Evolutionary conservation across 2,888 invertebrate species (phyloP), one percentile per base, ranked within the genome.

Genomic region (Caenorhabditis becei): DNA sequence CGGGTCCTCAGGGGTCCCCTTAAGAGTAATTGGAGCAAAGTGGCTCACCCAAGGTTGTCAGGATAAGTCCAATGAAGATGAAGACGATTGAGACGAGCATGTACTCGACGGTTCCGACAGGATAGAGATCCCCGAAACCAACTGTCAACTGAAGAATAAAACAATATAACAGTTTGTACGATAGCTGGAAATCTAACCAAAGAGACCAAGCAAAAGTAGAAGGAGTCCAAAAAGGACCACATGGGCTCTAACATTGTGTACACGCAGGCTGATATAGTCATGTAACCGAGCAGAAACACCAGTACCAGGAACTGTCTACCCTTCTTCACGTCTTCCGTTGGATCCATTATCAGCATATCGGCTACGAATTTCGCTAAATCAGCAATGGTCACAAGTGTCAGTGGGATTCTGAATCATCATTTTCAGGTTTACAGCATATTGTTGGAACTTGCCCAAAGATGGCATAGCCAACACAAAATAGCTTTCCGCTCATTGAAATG

Each of bases 201-300:
- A 1, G 91, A 91, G 18, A 91, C 88, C 20, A 91, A 77, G 59
- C 88, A 89, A 66, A 90, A 91, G 77, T 91, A 91, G 78, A 91
- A 88, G 2, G 89, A 82, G 63, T 91, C 89, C 8, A 89, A 54
- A 56, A 88, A 88, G 8, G 83, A 83, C 91, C 91, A 91, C 32
- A 78, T 80, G 1, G 84, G 83, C 47, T 87, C 86, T n/a, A 88
- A 58, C 20, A 81, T 58, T n/a, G 83, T 82, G 70, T 86, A 90
- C 3, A 87, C 81, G 53, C 82, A 71, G 3, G 90, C 89, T 5
- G 87, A 83, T 7, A 87, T 74, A 24, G 84, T 77, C 88, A 89
- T 90, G 77, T 90, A 90, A 11, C 84, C 77, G 35, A 90, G 78
- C 1, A 90, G 84, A n/a, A 87, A 78, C 8, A 83, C 61, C 10